Base-by-base conservation (phyloP, 2,888 invertebrate species). In the Eupithecia centaureata region DNA sequence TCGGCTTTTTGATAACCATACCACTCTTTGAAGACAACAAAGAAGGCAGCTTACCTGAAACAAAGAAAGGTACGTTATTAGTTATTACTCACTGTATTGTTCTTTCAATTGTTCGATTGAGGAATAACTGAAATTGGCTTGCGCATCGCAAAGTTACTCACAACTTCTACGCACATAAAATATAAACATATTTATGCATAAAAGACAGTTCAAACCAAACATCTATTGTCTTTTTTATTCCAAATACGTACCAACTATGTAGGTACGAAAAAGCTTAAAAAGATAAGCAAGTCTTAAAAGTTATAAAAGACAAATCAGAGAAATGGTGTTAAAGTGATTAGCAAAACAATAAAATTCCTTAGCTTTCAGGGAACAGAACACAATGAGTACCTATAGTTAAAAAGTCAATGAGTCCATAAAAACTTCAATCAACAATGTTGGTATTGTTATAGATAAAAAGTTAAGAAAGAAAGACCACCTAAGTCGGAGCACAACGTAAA, bases 21-120 rank as follows among this genome's bases (percentile, higher is more conserved):
- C 54, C 54, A 27, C 5, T 27, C 8, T 27, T 15, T 25, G 54
- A 15, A 54, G 1, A 30, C 30, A 56, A 56, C 15, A n/a, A 56
- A 30, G 27, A 84, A 83, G 83, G 80, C 79, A 72, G 74, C 79
- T 84, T 90, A 90, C 90, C 90, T 90, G 90, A 59, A 90, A 90
- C 89, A 90, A 90, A 87, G 70, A 75, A 77, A 84, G 65, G 70
- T 73, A 77, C n/a, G n/a, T n/a, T n/a, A n/a, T n/a, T n/a, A n/a
- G n/a, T 82, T 82, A 83, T 83, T 86, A 84, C 75, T 80, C 77
- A 77, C 61, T 67, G 74, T 71, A 75, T 78, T 74, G 76, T 79
- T 76, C 68, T 73, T 73, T 76, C 61, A 70, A 63, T 66, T 65
- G 75, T 71, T 73, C 75, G 57, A 67, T 61, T 74, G 73, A 75